A percentile compares a stretch with the other conserved stretches of the same genome.
Conservation (phyloP, 2,113 vertebrate species). For the Hirundichthys speculiger region DNA sequence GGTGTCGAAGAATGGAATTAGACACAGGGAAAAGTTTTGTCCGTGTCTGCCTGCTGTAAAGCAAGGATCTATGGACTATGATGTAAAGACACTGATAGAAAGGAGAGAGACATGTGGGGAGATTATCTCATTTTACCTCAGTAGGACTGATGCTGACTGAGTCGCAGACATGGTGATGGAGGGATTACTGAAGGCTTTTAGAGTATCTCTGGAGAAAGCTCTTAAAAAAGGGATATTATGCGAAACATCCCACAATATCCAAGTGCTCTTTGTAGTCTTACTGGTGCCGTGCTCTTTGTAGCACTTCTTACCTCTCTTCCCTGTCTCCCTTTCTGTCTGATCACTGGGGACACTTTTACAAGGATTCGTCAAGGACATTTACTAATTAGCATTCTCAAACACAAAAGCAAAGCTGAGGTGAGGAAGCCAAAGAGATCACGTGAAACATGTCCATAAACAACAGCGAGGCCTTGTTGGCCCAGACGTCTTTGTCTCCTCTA, state of each 20-base stretch:
- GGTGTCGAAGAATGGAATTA: constrained; percentile 7
- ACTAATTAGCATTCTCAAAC: constrained; percentile 67
- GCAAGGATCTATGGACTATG: constrained; percentile 11
- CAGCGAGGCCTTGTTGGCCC: constrained; percentile 38
- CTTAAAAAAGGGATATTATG: constrained; percentile 69
- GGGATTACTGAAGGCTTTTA: constrained; percentile 66
- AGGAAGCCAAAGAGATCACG: constrained; percentile 52
- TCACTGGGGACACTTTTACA: constrained; percentile 48
- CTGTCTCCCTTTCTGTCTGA: constrained; percentile 24
- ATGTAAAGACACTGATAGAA: constrained; percentile 35
- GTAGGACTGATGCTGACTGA: constrained; percentile 61
- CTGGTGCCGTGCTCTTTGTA: constrained; percentile 59
- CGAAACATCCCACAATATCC: constrained; percentile 70
- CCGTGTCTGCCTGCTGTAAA: constrained; percentile 5
- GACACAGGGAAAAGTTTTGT: constrained; percentile 29
- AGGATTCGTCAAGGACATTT: constrained; percentile 63
- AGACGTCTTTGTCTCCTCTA: constrained; percentile 64
- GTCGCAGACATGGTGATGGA: constrained; percentile 50
- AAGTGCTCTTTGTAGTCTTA: constrained; percentile 72
- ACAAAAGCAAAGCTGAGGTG: constrained; percentile 62
- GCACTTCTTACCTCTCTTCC: constrained; percentile 55
- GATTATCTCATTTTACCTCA: constrained; percentile 67
- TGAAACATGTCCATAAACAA: constrained; percentile 47
- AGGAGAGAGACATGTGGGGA: constrained; percentile 44
- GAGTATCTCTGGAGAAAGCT: constrained; percentile 59